These are phyloP conservation scores for Phalacrocorax pelagicus DNA, from an alignment of 2,113 vertebrate species.

Conservation along the genomic window DNA sequence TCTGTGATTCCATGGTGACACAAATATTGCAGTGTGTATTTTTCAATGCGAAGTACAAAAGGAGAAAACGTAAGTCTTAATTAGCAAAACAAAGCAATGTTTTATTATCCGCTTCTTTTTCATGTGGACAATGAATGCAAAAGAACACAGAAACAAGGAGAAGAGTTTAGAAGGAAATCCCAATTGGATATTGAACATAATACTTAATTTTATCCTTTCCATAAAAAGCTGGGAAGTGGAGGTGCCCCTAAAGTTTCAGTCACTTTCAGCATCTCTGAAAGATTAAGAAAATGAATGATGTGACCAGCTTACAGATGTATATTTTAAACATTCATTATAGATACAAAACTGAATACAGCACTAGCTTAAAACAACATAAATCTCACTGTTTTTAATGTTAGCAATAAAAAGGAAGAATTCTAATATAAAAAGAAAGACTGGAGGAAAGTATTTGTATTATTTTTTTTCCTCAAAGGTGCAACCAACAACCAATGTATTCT, in stretches of 20 bases:
- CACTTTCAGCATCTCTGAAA: slow-evolving; percentile 50
- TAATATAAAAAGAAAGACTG: slow-evolving; percentile 53
- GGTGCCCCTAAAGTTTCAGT: slow-evolving; percentile 43
- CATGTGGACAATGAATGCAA: slow-evolving; percentile 62
- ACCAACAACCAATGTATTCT: slow-evolving; percentile 23
- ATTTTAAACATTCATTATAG: slow-evolving; percentile 57
- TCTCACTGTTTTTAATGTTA: slow-evolving; percentile 49
- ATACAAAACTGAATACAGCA: slow-evolving; percentile 65
- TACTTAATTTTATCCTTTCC: slow-evolving; percentile 57
- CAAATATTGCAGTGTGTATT: not conserved
- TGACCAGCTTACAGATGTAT: slow-evolving; percentile 20
- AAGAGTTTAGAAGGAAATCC: slow-evolving; percentile 63
- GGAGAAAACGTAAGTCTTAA: slow-evolving; percentile 28
- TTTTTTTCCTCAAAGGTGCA: slow-evolving; percentile 44
- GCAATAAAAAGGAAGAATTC: slow-evolving; percentile 62
- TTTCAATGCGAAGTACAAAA: not conserved
- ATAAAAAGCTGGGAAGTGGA: slow-evolving; percentile 55
- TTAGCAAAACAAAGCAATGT: slow-evolving; percentile 75
- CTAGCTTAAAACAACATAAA: slow-evolving; percentile 61
- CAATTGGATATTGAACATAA: slow-evolving; percentile 27
- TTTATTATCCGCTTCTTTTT: slow-evolving; percentile 69
- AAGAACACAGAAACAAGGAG: slow-evolving; percentile 66
- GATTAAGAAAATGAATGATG: slow-evolving; percentile 45
- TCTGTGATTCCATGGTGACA: not conserved
- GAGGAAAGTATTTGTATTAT: slow-evolving; percentile 38